Evolutionary conservation across 2,888 invertebrate genomes (phyloP).

Genomic region (Chrysomela aeneicollis): DNA sequence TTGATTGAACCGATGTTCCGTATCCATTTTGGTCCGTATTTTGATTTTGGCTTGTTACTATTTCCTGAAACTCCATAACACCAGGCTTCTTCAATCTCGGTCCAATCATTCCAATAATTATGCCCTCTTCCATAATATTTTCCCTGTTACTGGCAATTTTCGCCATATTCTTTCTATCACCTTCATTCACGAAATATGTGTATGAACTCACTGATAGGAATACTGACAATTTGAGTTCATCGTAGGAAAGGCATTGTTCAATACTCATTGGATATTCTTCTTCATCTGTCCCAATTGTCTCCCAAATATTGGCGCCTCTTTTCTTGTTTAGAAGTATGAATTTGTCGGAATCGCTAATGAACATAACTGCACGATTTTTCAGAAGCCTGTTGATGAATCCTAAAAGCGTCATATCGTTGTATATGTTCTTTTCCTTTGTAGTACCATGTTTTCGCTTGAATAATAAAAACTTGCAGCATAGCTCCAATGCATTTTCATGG

Average conservation of each 20-base stretch:
- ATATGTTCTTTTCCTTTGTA: slow-evolving; percentile 45
- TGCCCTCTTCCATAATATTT: slow-evolving; percentile 59
- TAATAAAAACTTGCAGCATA: slow-evolving; percentile 72
- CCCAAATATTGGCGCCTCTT: slow-evolving; percentile 64
- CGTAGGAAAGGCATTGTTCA: slow-evolving; percentile 65
- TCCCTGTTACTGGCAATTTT: slow-evolving; percentile 59
- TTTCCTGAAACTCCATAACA: slow-evolving; percentile 71
- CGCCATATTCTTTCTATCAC: slow-evolving; percentile 65
- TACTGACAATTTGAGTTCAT: slow-evolving; percentile 68
- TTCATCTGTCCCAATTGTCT: slow-evolving; percentile 62
- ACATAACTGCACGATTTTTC: slow-evolving; percentile 64
- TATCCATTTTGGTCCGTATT: slow-evolving; percentile 62
- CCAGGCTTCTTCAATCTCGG: slow-evolving; percentile 64
- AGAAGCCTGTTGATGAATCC: slow-evolving; percentile 65
- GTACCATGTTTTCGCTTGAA: slow-evolving; percentile 64
- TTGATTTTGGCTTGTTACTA: slow-evolving; percentile 63
- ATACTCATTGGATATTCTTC: slow-evolving; percentile 63
- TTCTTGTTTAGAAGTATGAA: slow-evolving; percentile 55
- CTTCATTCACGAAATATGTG: slow-evolving; percentile 67
- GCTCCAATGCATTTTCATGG: slow-evolving; percentile 70
- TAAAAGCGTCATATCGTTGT: slow-evolving; percentile 59
- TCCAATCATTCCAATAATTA: slow-evolving; percentile 64
- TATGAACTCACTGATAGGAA: slow-evolving; percentile 66
- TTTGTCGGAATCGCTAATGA: slow-evolving; percentile 52
- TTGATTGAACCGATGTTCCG: slow-evolving; percentile 42